phyloP scores from a whole-genome alignment of 1,140 invertebrate genomes.

The Rhysida immarginata region DNA sequence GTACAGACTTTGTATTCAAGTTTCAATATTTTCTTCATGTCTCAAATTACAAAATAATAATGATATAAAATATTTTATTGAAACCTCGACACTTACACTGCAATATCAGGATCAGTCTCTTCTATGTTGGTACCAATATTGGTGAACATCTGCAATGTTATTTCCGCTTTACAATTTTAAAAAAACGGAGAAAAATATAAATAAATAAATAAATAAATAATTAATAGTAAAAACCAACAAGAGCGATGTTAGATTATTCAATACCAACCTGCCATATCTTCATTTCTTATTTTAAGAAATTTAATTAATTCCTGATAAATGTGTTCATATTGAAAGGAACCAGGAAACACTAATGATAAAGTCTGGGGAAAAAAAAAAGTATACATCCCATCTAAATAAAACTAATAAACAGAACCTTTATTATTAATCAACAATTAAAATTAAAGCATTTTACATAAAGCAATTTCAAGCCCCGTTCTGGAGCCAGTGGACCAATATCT shows the following conservation, averaged over 20 bases:
- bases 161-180: constrained; percentile 40
- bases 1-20: neutral
- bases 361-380: constrained; percentile 33
- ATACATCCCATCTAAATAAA: neutral
- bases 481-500: constrained; percentile 60
- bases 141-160: constrained; percentile 32
- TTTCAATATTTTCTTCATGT: neutral
- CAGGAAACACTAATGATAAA: constrained; percentile 78
- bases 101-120: constrained; percentile 23
- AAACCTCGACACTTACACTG: constrained; percentile 27
- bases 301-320: constrained; percentile 61
- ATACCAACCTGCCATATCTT: neutral
- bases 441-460: constrained; percentile 40
- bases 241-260: no score
- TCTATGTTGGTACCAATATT: constrained; percentile 30
- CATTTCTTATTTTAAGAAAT: constrained; percentile 45
- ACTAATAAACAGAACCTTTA: constrained; percentile 3
- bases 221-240: constrained; percentile 3
- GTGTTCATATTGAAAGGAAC: constrained; percentile 75
- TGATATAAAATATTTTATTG: neutral
- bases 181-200: constrained; percentile 1
- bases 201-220: constrained; percentile 16
- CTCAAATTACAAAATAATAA: neutral
- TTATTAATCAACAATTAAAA: neutral
- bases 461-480: constrained; percentile 62